Base-by-base conservation (phyloP, 2,888 invertebrate genomes). In the Eumerus sabulonum region DNA sequence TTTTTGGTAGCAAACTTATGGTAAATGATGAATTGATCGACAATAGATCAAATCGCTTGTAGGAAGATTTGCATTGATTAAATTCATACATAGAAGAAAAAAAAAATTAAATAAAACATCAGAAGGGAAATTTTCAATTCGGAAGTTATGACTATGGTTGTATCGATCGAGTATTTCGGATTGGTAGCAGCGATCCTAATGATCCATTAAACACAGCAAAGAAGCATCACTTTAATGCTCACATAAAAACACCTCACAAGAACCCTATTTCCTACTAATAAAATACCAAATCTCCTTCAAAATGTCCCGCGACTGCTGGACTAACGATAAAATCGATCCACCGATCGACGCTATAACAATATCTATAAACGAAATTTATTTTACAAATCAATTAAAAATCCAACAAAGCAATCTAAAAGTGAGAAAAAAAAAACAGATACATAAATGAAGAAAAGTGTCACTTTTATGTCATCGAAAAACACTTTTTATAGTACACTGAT, bases 401-500 rank as follows among this genome's bases (percentile, higher is more conserved):
- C n/a, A n/a, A 40, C 40, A 40, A 63, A 73, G 67, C 77, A 72
- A 77, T 72, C 63, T 17, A 71, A 66, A 70, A 3, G 1, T n/a
- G n/a, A 38, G 14, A 16, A 60, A 50, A 38, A 53, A 1, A 60
- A 48, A 51, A n/a, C 18, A 27, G 42, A 48, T 36, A 50, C 48
- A 73, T 79, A 74, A 74, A 67, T 68, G 62, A 36, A 16, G 53
- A 51, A 74, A 64, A 79, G 74, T 74, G 79, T 79, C 79, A 79
- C 68, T 74, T 79, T 79, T 74, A 74, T 79, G 74, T 79, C 79
- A 74, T 79, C 64, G 70, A 40, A 7, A 7, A 27, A 38, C 60
- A 74, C 64, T 74, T 79, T n/a, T 79, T 79, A 79, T 79, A 59
- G 64, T 63, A 70, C 73, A 60, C 60, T 54, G 74, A 74, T 60